Evolutionary conservation across 2,113 vertebrate species (phyloP).

Genomic region (Oncorhynchus mykiss): DNA sequence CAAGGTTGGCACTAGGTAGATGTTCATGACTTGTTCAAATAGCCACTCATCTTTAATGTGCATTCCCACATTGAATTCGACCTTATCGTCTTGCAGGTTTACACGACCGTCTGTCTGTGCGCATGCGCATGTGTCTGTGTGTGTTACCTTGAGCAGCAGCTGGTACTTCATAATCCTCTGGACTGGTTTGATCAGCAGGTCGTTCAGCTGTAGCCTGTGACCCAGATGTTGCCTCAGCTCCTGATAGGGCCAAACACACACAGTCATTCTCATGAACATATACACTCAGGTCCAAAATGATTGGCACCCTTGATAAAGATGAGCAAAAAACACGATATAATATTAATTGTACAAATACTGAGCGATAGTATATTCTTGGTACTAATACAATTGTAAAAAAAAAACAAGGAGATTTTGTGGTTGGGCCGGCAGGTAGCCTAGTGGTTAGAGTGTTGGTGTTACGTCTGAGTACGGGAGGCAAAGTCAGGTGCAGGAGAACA

Average conservation of each 20-base stretch:
- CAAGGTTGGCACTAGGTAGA: constrained; percentile 29
- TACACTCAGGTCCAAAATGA: too few relatives aligned
- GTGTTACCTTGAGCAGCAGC: constrained; percentile 87
- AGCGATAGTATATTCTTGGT: too few relatives aligned
- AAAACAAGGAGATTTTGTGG: too few relatives aligned
- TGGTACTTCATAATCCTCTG: constrained; percentile 96
- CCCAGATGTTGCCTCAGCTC: constrained; percentile 88
- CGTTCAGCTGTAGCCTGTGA: constrained; percentile 87
- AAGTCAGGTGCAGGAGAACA: too few relatives aligned
- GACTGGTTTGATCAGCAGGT: constrained; percentile 92
- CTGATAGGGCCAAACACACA: constrained; percentile 61
- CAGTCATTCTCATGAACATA: neutral
- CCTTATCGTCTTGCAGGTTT: neutral
- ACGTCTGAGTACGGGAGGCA: too few relatives aligned
- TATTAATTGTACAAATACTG: too few relatives aligned
- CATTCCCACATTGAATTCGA: constrained; percentile 10
- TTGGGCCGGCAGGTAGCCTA: too few relatives aligned
- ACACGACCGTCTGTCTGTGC: constrained; percentile 5
- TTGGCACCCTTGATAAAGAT: too few relatives aligned
- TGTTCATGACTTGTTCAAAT: constrained; percentile 50
- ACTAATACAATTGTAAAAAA: too few relatives aligned
- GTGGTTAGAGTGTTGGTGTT: too few relatives aligned
- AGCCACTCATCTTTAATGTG: constrained; percentile 1
- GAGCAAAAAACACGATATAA: too few relatives aligned
- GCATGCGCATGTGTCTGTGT: constrained; percentile 12